Conservation (phyloP, 1,140 invertebrate genomes). For the Brachionus asplanchnoidis region DNA sequence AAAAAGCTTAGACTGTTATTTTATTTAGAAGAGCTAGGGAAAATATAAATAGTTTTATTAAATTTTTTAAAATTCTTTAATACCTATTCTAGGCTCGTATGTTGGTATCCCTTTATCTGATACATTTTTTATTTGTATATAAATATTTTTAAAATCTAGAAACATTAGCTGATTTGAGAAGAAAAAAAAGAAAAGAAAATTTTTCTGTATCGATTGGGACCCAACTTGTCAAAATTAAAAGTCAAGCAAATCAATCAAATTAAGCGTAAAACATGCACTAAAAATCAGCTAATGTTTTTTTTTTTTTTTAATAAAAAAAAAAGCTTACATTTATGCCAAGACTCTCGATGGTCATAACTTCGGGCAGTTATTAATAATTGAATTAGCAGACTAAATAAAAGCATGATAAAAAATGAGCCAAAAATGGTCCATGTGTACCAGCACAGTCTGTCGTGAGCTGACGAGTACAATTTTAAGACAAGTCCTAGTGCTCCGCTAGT, state of each 20-base stretch:
- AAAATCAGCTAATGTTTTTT: constrained; percentile 22
- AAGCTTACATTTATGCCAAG: constrained; percentile 32
- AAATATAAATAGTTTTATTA: not conserved
- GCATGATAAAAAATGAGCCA: constrained; percentile 36
- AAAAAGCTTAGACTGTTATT: constrained; percentile 19
- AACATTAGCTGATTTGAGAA: constrained; percentile 15
- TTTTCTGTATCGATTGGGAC: not conserved
- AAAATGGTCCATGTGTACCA: constrained; percentile 40
- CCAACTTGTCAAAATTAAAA: not conserved
- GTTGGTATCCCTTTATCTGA: constrained; percentile 23
- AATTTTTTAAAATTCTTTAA: not conserved
- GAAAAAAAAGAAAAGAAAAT: not conserved
- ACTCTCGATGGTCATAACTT: constrained; percentile 5
- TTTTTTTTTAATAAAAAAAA: not conserved
- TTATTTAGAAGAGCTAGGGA: not conserved
- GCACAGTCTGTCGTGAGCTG: constrained; percentile 24
- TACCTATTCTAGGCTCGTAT: constrained; percentile 22
- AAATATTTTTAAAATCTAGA: not conserved
- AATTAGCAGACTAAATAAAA: constrained; percentile 4
- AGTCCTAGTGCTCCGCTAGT: constrained; percentile 22
- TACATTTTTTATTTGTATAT: not conserved
- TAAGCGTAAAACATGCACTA: not conserved
- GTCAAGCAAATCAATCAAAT: not conserved
- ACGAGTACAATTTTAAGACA: constrained; percentile 11
- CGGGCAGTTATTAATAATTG: constrained; percentile 18